A percentile compares a stretch with the other conserved stretches of the same genome.
Evolutionary conservation across 1,140 invertebrate species (phyloP).

Genomic region (Camponotus pennsylvanicus): DNA sequence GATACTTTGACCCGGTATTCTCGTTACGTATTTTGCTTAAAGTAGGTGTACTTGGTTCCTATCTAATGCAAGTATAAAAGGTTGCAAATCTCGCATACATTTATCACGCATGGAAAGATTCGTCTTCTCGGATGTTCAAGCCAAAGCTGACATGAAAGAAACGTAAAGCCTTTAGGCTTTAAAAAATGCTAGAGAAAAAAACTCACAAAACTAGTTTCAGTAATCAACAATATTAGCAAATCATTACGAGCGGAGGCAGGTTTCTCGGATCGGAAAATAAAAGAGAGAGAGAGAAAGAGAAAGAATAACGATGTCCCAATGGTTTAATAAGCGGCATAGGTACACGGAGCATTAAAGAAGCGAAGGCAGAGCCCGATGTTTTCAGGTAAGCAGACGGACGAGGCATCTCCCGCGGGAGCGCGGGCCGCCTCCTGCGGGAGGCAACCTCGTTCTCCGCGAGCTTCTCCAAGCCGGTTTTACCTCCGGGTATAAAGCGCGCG

Average conservation of each 20-base stretch:
- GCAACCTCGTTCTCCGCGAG: slow-evolving; percentile 75
- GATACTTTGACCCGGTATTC: slow-evolving; percentile 28
- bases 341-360: slow-evolving; percentile 64
- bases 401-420: slow-evolving; percentile 68
- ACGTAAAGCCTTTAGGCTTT: background rate
- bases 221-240: slow-evolving; percentile 10
- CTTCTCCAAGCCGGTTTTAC: slow-evolving; percentile 76
- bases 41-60: background rate
- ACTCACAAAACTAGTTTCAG: slow-evolving; percentile 13
- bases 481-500: slow-evolving; percentile 75
- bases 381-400: slow-evolving; percentile 74
- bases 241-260: slow-evolving; percentile 3
- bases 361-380: slow-evolving; percentile 69
- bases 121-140: background rate
- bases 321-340: slow-evolving; percentile 59
- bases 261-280: slow-evolving; percentile 23
- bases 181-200: background rate
- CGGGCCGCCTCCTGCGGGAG: slow-evolving; percentile 72
- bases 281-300: background rate
- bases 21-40: slow-evolving; percentile 12
- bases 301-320: slow-evolving; percentile 54
- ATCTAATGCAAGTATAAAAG: background rate
- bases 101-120: background rate
- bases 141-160: background rate
- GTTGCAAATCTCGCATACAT: background rate